Percentiles rank a stretch among this genome's conserved stretches.
Conservation (phyloP, 2,888 invertebrate genomes). For the Notocelia uddmanniana region DNA sequence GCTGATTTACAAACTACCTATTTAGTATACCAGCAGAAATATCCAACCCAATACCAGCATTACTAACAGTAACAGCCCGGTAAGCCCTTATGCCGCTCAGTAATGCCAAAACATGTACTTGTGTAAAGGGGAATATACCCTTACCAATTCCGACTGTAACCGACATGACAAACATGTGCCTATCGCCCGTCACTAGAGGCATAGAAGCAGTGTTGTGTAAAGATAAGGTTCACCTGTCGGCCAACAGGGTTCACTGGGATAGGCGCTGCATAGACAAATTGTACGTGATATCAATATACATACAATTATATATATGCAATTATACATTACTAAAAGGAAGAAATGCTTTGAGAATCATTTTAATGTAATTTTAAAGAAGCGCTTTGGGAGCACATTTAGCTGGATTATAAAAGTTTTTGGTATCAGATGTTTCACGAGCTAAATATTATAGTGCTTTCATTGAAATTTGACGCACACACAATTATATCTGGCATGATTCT, state of each 20-base stretch:
- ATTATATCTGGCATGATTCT: too few relatives aligned
- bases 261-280: conserved; percentile 12
- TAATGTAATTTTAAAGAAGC: too few relatives aligned
- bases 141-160: not conserved
- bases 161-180: conserved; percentile 16
- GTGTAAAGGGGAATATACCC: not conserved
- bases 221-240: conserved; percentile 49
- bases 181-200: conserved; percentile 31
- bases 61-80: not conserved
- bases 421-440: too few relatives aligned
- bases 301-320: not conserved
- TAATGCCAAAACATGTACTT: not conserved
- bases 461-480: too few relatives aligned
- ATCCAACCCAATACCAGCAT: not conserved
- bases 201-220: conserved; percentile 42
- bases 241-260: conserved; percentile 28
- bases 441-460: too few relatives aligned
- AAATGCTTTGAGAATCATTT: too few relatives aligned
- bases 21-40: too few relatives aligned
- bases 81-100: not conserved
- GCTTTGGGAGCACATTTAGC: too few relatives aligned
- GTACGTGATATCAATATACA: not conserved
- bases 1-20: too few relatives aligned
- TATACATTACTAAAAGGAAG: too few relatives aligned
- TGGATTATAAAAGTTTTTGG: too few relatives aligned